Percentiles rank a stretch among this genome's conserved stretches.
Conservation (phyloP, 2,113 vertebrate genomes). For the Castor canadensis region DNA sequence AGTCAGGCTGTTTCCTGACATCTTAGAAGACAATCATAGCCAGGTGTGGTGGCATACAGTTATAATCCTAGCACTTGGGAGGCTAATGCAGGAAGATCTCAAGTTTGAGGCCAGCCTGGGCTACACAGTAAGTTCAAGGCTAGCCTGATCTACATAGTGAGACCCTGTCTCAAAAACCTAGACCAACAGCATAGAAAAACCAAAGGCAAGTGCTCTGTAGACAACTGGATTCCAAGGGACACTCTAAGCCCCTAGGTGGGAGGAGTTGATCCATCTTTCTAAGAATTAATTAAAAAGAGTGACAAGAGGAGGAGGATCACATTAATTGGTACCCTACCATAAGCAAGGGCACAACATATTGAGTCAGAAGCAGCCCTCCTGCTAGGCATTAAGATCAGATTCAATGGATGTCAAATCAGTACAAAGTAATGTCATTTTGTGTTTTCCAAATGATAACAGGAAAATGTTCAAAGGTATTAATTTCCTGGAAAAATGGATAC, state of each 20-base stretch:
- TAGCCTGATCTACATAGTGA: background rate
- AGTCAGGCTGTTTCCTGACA: background rate
- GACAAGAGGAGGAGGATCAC: no score
- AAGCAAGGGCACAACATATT: background rate
- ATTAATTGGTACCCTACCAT: background rate
- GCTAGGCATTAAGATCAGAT: background rate
- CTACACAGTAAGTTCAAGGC: background rate
- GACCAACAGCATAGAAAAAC: background rate
- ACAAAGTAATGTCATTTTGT: background rate
- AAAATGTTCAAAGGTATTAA: background rate
- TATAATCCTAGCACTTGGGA: background rate
- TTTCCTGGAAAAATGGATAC: background rate
- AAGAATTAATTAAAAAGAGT: no score
- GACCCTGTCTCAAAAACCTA: background rate
- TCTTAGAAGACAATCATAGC: background rate
- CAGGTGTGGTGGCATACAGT: background rate
- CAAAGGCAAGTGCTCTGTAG: background rate
- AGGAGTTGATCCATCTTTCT: no score
- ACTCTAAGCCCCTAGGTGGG: background rate
- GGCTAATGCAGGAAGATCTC: background rate
- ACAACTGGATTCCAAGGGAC: background rate
- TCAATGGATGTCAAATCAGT: background rate
- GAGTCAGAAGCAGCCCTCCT: background rate
- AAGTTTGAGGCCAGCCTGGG: background rate
- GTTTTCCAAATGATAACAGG: background rate